Evolutionary conservation across 2,113 vertebrate genomes (phyloP).

Genomic region (Brevimyrus niger): DNA sequence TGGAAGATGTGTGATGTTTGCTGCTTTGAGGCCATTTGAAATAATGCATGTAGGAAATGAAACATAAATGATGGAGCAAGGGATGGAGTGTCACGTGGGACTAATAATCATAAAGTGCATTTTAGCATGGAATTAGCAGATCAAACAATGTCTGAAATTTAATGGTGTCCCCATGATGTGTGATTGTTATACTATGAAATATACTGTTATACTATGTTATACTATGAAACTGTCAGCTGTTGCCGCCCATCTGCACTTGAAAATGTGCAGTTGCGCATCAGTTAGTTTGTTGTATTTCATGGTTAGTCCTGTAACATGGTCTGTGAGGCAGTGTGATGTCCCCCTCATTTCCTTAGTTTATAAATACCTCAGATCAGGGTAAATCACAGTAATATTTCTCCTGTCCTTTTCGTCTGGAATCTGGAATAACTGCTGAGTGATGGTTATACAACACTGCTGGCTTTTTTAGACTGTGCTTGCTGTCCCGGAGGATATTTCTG

Average conservation of each 20-base stretch:
- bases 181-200: not conserved
- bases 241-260: not conserved
- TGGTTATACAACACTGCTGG: not conserved
- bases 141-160: not conserved
- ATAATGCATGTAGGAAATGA: not conserved
- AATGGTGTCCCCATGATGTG: not conserved
- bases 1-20: not conserved
- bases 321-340: not conserved
- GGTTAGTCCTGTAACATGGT: not conserved
- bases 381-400: not conserved
- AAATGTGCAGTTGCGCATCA: not conserved
- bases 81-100: not conserved
- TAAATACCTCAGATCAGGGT: not conserved
- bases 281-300: not conserved
- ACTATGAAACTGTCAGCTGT: not conserved
- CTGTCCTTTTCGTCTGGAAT: not conserved
- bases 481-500: not conserved
- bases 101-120: slow-evolving; percentile 2
- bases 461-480: not conserved
- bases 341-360: not conserved
- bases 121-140: not conserved
- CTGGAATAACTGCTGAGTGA: not conserved
- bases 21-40: not conserved
- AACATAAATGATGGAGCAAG: not conserved
- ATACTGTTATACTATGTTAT: too few relatives aligned